Percentiles rank a stretch among this genome's conserved stretches.
These are phyloP conservation scores for Diplogasteroides magnus DNA, from an alignment of 1,140 invertebrate species.

Conservation along the genomic window DNA sequence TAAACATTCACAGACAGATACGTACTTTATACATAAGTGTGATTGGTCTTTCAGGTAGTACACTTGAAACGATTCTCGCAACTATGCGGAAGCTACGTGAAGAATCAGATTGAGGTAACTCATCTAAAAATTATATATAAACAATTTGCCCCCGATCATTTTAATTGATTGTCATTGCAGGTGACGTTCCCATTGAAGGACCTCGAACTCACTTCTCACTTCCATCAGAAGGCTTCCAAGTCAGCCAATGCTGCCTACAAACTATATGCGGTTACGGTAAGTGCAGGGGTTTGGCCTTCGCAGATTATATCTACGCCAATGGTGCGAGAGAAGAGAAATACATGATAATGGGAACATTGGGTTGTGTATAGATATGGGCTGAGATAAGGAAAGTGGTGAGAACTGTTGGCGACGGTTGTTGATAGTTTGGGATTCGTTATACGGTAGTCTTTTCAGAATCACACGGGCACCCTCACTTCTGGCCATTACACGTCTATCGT, in stretches of 20 bases:
- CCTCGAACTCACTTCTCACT: background rate
- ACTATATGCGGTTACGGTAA: slow-evolving; percentile 12
- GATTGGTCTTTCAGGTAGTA: slow-evolving; percentile 12
- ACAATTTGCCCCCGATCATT: no score
- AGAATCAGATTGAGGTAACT: slow-evolving; percentile 11
- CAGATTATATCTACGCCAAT: no score
- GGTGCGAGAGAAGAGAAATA: background rate
- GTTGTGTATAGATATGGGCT: no score
- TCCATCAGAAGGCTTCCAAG: slow-evolving; percentile 3
- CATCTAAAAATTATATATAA: background rate
- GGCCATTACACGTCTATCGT: slow-evolving; percentile 11
- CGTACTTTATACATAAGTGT: background rate
- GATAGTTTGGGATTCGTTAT: background rate
- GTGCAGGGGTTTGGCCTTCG: slow-evolving; percentile 1
- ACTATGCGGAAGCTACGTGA: slow-evolving; percentile 4
- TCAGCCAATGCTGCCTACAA: background rate
- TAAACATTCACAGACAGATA: no score
- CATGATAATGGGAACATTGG: no score
- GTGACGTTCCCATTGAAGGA: slow-evolving; percentile 5
- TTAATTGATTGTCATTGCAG: background rate
- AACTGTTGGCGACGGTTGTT: no score
- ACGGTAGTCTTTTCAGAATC: slow-evolving; percentile 6
- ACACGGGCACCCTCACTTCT: slow-evolving; percentile 11
- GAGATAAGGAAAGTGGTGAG: no score
- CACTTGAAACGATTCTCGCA: slow-evolving; percentile 9